A percentile compares a stretch with the other conserved stretches of the same genome.
These are phyloP conservation scores for Thaumatotibia leucotreta DNA, from an alignment of 1,140 invertebrate species.

Conservation along the genomic window DNA sequence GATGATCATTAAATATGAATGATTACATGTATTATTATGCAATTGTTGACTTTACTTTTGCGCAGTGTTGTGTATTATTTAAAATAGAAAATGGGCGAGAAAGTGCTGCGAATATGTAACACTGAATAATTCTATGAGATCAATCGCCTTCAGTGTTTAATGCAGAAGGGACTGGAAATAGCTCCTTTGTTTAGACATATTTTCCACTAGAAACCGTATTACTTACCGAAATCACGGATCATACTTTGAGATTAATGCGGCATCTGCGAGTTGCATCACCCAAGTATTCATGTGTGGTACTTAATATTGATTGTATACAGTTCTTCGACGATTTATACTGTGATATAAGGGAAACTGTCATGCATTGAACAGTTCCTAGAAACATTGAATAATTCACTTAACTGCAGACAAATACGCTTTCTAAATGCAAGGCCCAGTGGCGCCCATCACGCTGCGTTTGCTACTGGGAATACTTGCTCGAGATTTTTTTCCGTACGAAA, in stretches of 20 bases:
- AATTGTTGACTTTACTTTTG: not conserved
- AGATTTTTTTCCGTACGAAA: not conserved
- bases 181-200: not conserved
- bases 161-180: not conserved
- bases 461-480: constrained; percentile 1
- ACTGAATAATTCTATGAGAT: not conserved
- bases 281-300: not conserved
- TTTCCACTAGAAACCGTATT: not conserved
- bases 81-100: not conserved
- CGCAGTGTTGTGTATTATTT: not conserved
- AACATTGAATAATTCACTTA: constrained; percentile 8
- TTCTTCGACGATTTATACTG: not conserved
- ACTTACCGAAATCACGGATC: not conserved
- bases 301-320: constrained; percentile 4
- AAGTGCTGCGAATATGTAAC: not conserved
- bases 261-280: constrained; percentile 9
- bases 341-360: constrained; percentile 13
- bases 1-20: not conserved
- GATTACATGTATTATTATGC: not conserved
- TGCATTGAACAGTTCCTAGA: constrained; percentile 13
- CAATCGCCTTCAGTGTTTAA: not conserved
- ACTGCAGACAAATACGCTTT: constrained; percentile 11
- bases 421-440: constrained; percentile 1
- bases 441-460: not conserved
- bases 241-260: not conserved